Conservation (phyloP, 2,113 vertebrate genomes). For the Ptilonorhynchus violaceus region DNA sequence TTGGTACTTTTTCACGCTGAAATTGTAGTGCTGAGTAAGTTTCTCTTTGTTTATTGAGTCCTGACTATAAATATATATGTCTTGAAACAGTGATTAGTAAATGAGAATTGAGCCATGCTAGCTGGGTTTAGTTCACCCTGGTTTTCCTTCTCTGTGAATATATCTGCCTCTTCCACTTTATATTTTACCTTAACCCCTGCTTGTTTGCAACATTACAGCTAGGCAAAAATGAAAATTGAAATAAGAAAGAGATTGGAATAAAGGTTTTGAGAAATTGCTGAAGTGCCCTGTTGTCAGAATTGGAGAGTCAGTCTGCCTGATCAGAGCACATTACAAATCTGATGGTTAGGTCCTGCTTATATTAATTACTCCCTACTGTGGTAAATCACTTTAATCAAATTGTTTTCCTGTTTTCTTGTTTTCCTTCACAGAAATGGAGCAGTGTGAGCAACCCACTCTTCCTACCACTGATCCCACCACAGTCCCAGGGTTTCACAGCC, state of each 20-base stretch:
- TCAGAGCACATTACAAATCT: not conserved
- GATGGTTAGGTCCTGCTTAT: not conserved
- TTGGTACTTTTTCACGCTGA: not conserved
- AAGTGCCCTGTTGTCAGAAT: not conserved
- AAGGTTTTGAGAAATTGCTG: not conserved
- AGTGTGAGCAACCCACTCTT: slow-evolving; percentile 97
- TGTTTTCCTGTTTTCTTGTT: not conserved
- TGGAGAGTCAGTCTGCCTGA: not conserved
- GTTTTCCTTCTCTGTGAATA: not conserved
- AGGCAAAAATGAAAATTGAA: not conserved
- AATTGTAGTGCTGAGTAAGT: not conserved
- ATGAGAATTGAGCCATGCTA: not conserved
- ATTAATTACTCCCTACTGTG: not conserved
- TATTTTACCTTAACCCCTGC: not conserved
- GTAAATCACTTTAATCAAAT: not conserved
- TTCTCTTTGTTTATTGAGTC: not conserved
- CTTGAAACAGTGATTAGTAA: not conserved
- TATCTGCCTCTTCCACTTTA: not conserved
- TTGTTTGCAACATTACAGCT: not conserved
- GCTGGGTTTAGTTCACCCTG: not conserved
- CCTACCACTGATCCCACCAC: slow-evolving; percentile 92
- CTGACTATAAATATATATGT: not conserved
- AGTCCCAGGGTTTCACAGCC: slow-evolving; percentile 94
- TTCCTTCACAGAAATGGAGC: slow-evolving; percentile 85
- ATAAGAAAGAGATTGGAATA: not conserved